Evolutionary conservation across 1,140 invertebrate species (phyloP).

Genomic region (Pseudomyrmex concolor): DNA sequence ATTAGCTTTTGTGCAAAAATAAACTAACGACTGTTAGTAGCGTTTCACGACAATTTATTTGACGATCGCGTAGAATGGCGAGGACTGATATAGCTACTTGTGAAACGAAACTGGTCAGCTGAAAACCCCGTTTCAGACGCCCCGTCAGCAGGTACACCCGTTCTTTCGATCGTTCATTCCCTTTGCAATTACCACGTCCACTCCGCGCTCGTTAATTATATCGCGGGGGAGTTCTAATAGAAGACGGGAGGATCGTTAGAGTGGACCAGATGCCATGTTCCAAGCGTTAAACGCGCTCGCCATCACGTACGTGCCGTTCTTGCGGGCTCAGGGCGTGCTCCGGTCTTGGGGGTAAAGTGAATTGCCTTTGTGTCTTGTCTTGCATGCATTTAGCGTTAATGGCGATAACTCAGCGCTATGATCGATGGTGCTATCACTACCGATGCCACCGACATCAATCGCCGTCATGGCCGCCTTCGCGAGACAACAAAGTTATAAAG

Average conservation of each 20-base stretch:
- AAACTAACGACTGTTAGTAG: background rate
- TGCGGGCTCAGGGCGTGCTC: constrained; percentile 50
- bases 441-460: constrained; percentile 52
- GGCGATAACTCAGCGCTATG: constrained; percentile 65
- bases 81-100: constrained; percentile 20
- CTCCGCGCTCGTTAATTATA: constrained; percentile 65
- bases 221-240: constrained; percentile 53
- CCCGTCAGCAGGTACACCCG: constrained; percentile 34
- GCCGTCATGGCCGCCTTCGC: constrained; percentile 21
- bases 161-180: constrained; percentile 60
- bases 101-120: constrained; percentile 32
- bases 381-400: constrained; percentile 70
- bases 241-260: constrained; percentile 59
- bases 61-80: background rate
- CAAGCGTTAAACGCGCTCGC: constrained; percentile 48
- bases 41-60: constrained; percentile 6
- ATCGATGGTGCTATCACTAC: constrained; percentile 59
- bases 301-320: constrained; percentile 58
- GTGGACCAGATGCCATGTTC: constrained; percentile 61
- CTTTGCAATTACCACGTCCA: constrained; percentile 66
- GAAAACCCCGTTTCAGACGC: constrained; percentile 32
- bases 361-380: constrained; percentile 67
- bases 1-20: background rate
- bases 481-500: constrained; percentile 19
- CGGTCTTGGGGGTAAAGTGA: constrained; percentile 59